Percentiles rank a stretch among this genome's conserved stretches.
These are phyloP conservation scores for Styela clava DNA, from an alignment of 23 tunicate species.

Conservation along the genomic window DNA sequence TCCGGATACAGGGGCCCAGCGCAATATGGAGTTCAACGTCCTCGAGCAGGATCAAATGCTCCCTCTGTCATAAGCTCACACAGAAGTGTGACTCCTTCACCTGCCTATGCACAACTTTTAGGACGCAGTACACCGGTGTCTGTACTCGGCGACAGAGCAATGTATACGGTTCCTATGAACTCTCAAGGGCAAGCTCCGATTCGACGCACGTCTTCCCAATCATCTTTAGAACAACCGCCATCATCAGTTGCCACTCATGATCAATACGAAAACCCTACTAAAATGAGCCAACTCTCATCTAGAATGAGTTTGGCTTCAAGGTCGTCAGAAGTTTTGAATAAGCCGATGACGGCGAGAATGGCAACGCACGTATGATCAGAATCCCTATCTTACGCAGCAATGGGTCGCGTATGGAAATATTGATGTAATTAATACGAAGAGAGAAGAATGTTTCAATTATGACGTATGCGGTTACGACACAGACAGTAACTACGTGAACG, in stretches of 20 bases:
- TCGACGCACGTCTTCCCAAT: constrained; percentile 51
- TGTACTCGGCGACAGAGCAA: constrained; percentile 13
- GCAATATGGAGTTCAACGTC: background rate
- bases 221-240: constrained; percentile 59
- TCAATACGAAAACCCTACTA: constrained; percentile 27
- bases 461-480: too few relatives aligned
- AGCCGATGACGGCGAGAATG: constrained; percentile 68
- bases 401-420: background rate
- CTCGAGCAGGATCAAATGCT: constrained; percentile 21
- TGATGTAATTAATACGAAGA: too few relatives aligned
- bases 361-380: constrained; percentile 69
- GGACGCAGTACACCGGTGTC: constrained; percentile 27
- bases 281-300: constrained; percentile 39
- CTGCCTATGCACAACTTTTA: constrained; percentile 14
- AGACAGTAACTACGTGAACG: too few relatives aligned
- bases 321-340: constrained; percentile 51
- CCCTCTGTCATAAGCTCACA: constrained; percentile 29
- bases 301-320: constrained; percentile 70
- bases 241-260: constrained; percentile 29
- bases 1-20: constrained; percentile 7
- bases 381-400: background rate
- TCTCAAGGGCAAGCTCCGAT: background rate
- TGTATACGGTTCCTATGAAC: constrained; percentile 5
- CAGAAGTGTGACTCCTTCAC: constrained; percentile 28
- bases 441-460: too few relatives aligned